phyloP scores from a whole-genome alignment of 2,797 vertebrate genomes.

The Scomberomorus guttatus region DNA sequence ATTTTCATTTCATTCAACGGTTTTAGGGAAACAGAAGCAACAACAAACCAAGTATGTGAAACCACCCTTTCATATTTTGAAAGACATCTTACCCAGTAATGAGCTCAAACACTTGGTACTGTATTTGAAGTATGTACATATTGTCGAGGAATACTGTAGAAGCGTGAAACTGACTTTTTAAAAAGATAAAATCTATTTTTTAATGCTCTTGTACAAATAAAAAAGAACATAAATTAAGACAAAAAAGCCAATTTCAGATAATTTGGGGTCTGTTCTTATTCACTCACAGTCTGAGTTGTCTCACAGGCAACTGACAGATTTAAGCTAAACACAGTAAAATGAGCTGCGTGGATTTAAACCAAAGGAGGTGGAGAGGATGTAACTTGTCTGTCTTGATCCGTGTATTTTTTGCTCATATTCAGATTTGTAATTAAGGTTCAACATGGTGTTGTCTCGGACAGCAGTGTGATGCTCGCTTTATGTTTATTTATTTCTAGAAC shows the following conservation, averaged over 20 bases:
- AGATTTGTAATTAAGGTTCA: constrained; percentile 65
- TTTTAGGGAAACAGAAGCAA: background rate
- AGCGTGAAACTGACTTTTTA: constrained; percentile 68
- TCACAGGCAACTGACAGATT: constrained; percentile 80
- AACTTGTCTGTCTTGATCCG: constrained; percentile 67
- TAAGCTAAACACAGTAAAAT: constrained; percentile 80
- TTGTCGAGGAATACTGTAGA: constrained; percentile 64
- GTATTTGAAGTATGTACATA: constrained; percentile 65
- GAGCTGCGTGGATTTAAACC: constrained; percentile 88
- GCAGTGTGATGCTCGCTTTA: constrained; percentile 87
- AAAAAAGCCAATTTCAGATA: constrained; percentile 36
- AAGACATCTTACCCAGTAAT: constrained; percentile 18
- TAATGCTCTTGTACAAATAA: constrained; percentile 82
- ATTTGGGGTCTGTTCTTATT: constrained; percentile 68
- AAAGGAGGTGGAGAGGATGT: constrained; percentile 76
- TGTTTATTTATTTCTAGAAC: constrained; percentile 93
- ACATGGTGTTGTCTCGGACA: constrained; percentile 84
- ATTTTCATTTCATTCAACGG: background rate
- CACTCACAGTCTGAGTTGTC: constrained; percentile 58
- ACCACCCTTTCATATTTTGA: background rate
- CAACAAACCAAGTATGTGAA: constrained; percentile 28
- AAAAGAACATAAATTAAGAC: background rate
- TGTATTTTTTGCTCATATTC: constrained; percentile 74
- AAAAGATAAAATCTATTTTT: constrained; percentile 76
- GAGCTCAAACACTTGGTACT: constrained; percentile 56